Conservation (phyloP, 2,797 vertebrate species). For the Fratercula arctica region DNA sequence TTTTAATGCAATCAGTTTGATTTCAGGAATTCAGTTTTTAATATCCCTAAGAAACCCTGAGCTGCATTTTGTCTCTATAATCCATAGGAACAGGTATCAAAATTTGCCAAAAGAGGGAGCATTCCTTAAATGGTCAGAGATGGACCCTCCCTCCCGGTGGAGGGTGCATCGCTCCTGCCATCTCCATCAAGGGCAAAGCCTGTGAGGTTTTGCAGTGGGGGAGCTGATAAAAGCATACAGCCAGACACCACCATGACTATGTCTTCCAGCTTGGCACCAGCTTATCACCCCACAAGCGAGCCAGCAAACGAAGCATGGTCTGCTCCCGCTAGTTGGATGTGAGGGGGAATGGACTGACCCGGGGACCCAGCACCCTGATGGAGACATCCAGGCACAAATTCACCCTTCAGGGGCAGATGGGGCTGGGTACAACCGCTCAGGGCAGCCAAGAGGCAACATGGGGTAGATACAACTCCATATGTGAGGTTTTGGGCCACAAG, state of each 20-base stretch:
- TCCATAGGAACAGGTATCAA: neutral
- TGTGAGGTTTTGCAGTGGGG: neutral
- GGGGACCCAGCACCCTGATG: neutral
- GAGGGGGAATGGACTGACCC: neutral
- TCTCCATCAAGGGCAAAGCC: neutral
- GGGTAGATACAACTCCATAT: neutral
- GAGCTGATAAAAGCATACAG: neutral
- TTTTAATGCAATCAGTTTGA: neutral
- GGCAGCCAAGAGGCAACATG: neutral
- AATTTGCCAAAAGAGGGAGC: neutral
- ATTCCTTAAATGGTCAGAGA: neutral
- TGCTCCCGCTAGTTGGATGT: neutral
- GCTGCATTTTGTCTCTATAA: neutral
- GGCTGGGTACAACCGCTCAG: neutral
- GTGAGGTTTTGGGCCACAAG: neutral
- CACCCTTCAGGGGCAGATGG: neutral
- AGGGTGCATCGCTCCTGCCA: neutral
- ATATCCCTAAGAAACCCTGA: neutral
- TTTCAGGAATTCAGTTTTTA: neutral
- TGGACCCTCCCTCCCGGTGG: rapidly evolving
- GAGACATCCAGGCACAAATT: neutral
- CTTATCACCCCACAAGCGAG: neutral
- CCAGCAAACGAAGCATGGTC: rapidly evolving
- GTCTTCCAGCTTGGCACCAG: neutral
- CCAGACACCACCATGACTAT: rapidly evolving